Evolutionary conservation across 92 coral and sea anemone genomes (phyloP), one percentile per base, ranked within the genome.

Genomic region (Umimayanthus chanpuru): DNA sequence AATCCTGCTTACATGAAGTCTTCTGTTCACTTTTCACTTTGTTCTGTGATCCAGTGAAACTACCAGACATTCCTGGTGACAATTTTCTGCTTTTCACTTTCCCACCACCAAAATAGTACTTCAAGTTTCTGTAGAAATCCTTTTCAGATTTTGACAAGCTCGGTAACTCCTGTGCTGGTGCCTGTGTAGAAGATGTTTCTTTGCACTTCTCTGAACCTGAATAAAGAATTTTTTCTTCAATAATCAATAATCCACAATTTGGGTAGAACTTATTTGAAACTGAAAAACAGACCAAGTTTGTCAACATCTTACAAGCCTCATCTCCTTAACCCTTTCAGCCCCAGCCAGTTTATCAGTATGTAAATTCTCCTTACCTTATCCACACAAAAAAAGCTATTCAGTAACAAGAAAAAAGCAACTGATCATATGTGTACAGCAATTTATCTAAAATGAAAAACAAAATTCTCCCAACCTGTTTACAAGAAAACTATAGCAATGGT

Each of bases 61-160:
- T 21, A 56, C 40, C 68, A 70, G 2, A 82, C 43, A n/a, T 67
- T 26, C 55, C 74, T 4, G 87, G 14, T 15, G 44, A 29, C 30
- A 72, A 16, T 76, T 88, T 91, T 36, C 76, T 65, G 58, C 58
- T 80, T 61, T 88, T 93, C 2, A 86, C 92, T 21, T 89, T 88
- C 18, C 92, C 94, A 49, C 85, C 79, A 6, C 86, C 91, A 88
- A 93, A 93, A 89, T 94, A 93, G 61, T 85, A 50, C 16, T 50
- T 89, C 80, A 76, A 94, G 89, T 72, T 94, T 93, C 32, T 74
- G 79, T 74, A 93, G 93, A 91, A 94, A 88, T 44, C 94, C 90
- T 58, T 91, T 70, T 83, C 87, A 68, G 87, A 83, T 15, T 15
- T 83, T 29, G 77, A 83, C 25, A 83, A 70, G 77, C 29, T 44